Evolutionary conservation across 2,797 vertebrate species (phyloP).

Genomic region (Rhabdophis nuchalis): DNA sequence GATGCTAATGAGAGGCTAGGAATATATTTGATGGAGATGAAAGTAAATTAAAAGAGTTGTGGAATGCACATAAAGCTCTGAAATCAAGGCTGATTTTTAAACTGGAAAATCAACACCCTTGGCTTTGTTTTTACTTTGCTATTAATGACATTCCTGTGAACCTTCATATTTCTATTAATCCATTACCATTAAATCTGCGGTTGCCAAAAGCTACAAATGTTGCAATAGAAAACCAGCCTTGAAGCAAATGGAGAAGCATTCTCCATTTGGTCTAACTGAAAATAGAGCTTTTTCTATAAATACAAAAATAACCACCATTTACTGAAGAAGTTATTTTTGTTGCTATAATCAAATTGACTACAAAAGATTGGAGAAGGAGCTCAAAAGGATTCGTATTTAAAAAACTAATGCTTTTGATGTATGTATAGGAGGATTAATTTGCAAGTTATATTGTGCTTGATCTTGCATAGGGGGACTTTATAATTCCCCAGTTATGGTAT

Average conservation of each 20-base stretch:
- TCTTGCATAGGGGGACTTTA: neutral
- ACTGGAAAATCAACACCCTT: neutral
- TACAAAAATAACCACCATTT: constrained; percentile 20
- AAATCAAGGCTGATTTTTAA: neutral
- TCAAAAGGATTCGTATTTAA: neutral
- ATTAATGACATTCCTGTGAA: neutral
- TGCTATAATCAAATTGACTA: constrained; percentile 12
- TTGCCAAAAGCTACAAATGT: neutral
- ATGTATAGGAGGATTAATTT: neutral
- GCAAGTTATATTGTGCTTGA: neutral
- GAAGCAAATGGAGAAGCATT: constrained; percentile 4
- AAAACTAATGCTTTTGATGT: neutral
- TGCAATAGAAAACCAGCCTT: neutral
- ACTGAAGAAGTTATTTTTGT: constrained; percentile 15
- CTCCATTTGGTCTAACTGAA: constrained; percentile 15
- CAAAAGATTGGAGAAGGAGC: constrained; percentile 1
- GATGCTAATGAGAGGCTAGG: neutral
- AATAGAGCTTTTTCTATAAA: constrained; percentile 13
- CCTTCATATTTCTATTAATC: constrained; percentile 10
- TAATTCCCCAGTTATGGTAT: neutral
- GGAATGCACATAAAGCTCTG: neutral
- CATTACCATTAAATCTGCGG: neutral
- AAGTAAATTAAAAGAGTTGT: neutral
- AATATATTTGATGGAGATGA: neutral
- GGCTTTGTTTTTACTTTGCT: neutral